Base-by-base conservation (phyloP, 2,797 vertebrate genomes). In the Pangasius sanitwongsei region DNA sequence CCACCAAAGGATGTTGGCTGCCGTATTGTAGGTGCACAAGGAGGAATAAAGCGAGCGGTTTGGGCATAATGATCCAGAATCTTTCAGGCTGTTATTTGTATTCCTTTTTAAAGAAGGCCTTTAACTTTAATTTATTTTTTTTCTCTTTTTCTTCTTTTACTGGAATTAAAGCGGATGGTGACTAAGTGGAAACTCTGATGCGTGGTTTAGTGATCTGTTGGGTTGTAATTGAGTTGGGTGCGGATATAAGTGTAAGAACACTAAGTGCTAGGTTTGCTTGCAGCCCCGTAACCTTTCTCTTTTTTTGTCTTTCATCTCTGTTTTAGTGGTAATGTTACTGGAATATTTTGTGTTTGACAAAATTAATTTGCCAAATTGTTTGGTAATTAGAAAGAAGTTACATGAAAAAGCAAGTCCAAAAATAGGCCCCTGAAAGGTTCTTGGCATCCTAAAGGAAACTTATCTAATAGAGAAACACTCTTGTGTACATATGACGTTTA, bases 171-270 rank as follows among this genome's bases (percentile, higher is more conserved):
- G 92, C 92, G 87, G 93, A 92, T 89, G 92, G 93, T 95, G 93
- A 94, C 94, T 93, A 93, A 94, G 92, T 93, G 93, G 85, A 77
- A 93, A 92, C 92, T 92, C 87, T 92, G 90, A 59, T 55, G 89
- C 93, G 94, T 88, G 94, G 94, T 94, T 80, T 93, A 95, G 90
- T 95, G 94, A 95, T 93, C 94, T 93, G 92, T 94, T 90, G 94
- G 94, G 94, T 95, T 95, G 95, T 96, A 95, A 96, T 96, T 95
- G 95, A 95, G 94, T 94, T 95, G 95, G 95, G 95, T 96, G 96
- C 95, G 95, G 95, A 94, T 93, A 92, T 91, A 91, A 93, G 94
- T 93, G 93, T 90, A 92, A 91, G 80, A 88, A 84, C 91, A 92
- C 91, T 96, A 95, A 96, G 92, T 94, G 94, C 94, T 94, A 93